Percentiles rank a stretch among this genome's conserved stretches.
phyloP scores from a whole-genome alignment of 1,140 invertebrate genomes.

The Dinoponera quadriceps region DNA sequence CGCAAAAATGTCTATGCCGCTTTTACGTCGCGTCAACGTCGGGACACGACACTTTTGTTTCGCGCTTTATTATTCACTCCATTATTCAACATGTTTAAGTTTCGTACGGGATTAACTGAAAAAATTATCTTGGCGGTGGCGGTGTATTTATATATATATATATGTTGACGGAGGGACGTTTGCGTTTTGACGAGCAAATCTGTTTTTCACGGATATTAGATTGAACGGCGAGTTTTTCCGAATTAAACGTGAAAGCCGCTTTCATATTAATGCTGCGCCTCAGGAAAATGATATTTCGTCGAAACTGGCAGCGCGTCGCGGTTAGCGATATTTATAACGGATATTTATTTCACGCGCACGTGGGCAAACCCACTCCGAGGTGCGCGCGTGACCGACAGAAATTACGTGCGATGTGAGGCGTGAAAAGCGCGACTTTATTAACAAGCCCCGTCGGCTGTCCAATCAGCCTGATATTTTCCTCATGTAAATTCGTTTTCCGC shows the following conservation, averaged over 20 bases:
- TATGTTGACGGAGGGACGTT: neutral
- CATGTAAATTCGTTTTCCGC: no score
- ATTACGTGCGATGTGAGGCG: conserved; percentile 19
- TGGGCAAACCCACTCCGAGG: neutral
- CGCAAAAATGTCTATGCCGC: neutral
- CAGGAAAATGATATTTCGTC: conserved; percentile 6
- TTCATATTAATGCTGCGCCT: conserved; percentile 15
- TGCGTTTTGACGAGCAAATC: neutral
- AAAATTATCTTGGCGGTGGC: neutral
- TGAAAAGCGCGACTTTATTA: conserved; percentile 49
- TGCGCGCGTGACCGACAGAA: neutral
- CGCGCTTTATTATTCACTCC: neutral
- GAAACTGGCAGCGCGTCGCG: neutral
- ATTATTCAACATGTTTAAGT: conserved; percentile 1
- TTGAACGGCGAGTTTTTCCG: neutral
- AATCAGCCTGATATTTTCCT: neutral
- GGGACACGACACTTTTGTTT: neutral
- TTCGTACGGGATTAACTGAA: neutral
- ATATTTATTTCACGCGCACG: conserved; percentile 49
- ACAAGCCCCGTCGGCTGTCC: neutral
- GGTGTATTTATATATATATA: neutral
- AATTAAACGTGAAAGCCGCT: conserved; percentile 17
- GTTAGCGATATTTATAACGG: conserved; percentile 32
- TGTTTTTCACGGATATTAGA: conserved; percentile 40
- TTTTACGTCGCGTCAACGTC: neutral